Conservation (phyloP, 2,888 invertebrate species). For the Amphipyra tragopoginis region DNA sequence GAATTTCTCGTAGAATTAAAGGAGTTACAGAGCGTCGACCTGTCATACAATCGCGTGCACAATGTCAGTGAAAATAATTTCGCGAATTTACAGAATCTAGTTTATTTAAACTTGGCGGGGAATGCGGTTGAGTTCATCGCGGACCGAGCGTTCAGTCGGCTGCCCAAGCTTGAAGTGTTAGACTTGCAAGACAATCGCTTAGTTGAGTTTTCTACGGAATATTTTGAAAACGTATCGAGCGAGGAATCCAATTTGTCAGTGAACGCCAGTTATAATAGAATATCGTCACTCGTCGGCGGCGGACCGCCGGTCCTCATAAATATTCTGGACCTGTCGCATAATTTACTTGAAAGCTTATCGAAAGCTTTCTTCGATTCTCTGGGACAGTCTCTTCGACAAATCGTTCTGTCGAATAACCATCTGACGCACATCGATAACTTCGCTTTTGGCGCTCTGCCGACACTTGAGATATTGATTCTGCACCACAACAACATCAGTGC, state of each 20-base stretch:
- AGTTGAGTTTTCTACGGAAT: slow-evolving; percentile 90
- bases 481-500: slow-evolving; percentile 92
- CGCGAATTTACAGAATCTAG: slow-evolving; percentile 92
- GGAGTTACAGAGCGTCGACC: slow-evolving; percentile 92
- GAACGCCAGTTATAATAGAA: slow-evolving; percentile 92
- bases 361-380: slow-evolving; percentile 88
- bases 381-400: slow-evolving; percentile 66
- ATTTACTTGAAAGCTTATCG: slow-evolving; percentile 90
- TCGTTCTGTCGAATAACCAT: slow-evolving; percentile 91
- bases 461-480: slow-evolving; percentile 87
- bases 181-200: slow-evolving; percentile 94
- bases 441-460: slow-evolving; percentile 64
- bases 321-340: slow-evolving; percentile 92
- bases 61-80: slow-evolving; percentile 91
- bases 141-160: slow-evolving; percentile 91
- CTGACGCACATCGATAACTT: slow-evolving; percentile 81
- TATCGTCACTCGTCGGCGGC: slow-evolving; percentile 74
- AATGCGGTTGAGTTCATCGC: slow-evolving; percentile 92
- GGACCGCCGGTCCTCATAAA: slow-evolving; percentile 85
- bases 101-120: slow-evolving; percentile 93
- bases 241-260: slow-evolving; percentile 90
- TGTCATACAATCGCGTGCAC: slow-evolving; percentile 93
- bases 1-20: slow-evolving; percentile 92
- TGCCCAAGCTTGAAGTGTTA: slow-evolving; percentile 92
- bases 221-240: slow-evolving; percentile 91